phyloP scores from a whole-genome alignment of 2,113 vertebrate genomes.

The Seriola dumerili region DNA sequence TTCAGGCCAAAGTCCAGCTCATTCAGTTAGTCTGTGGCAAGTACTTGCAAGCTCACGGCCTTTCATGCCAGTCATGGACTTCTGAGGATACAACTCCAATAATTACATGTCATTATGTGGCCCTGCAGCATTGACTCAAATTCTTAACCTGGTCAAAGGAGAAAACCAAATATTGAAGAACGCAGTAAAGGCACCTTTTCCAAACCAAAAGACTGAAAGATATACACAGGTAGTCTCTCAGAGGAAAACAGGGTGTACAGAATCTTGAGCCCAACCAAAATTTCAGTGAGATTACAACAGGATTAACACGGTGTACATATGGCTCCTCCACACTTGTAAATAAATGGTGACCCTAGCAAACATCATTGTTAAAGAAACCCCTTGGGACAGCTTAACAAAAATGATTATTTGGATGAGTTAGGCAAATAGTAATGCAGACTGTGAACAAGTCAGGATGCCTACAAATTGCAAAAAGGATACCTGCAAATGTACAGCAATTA shows the following conservation, averaged over 20 bases:
- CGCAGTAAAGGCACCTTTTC: background rate
- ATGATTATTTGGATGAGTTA: background rate
- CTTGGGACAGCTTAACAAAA: background rate
- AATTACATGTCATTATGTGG: conserved; percentile 69
- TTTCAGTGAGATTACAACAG: conserved; percentile 62
- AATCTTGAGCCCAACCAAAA: conserved; percentile 38
- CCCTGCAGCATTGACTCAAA: conserved; percentile 55
- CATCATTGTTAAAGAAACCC: background rate
- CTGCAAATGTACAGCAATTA: background rate
- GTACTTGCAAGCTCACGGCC: conserved; percentile 53
- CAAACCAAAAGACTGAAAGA: conserved; percentile 27
- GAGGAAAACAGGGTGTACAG: background rate
- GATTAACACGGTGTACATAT: conserved; percentile 64
- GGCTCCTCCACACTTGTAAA: conserved; percentile 43
- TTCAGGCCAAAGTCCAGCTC: conserved; percentile 62
- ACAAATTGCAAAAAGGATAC: background rate
- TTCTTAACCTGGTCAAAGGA: conserved; percentile 58
- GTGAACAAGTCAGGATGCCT: background rate
- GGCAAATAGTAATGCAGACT: background rate
- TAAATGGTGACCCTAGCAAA: conserved; percentile 1
- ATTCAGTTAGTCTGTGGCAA: conserved; percentile 47
- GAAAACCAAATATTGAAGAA: conserved; percentile 9
- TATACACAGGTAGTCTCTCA: background rate
- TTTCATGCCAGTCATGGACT: conserved; percentile 52
- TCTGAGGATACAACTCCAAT: conserved; percentile 55